Percentiles rank a stretch among this genome's conserved stretches.
Evolutionary conservation across 2,113 vertebrate genomes (phyloP).

Genomic region (Scomber colias): DNA sequence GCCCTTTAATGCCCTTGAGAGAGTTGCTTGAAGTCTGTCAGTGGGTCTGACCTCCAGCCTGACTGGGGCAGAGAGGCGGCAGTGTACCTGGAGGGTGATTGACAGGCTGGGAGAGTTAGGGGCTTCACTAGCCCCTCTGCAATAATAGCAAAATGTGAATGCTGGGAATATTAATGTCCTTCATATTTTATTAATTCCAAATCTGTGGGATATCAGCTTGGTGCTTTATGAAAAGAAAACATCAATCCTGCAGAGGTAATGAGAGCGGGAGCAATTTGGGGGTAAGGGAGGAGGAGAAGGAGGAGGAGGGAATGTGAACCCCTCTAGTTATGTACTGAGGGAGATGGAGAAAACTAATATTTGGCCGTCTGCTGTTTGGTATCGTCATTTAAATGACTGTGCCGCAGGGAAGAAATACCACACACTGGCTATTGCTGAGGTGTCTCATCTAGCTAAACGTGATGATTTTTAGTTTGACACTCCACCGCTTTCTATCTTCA

Average conservation of each 20-base stretch:
- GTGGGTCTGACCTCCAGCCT: conserved; percentile 67
- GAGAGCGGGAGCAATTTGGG: conserved; percentile 67
- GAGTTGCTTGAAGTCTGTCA: conserved; percentile 73
- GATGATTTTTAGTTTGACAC: conserved; percentile 48
- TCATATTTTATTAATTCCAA: conserved; percentile 87
- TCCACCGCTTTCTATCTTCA: conserved; percentile 22
- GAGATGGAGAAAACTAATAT: conserved; percentile 77
- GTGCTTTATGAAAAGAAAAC: conserved; percentile 82
- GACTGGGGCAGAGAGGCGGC: conserved; percentile 61
- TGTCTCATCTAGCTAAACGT: conserved; percentile 53
- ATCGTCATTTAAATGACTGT: conserved; percentile 67
- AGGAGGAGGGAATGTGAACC: conserved; percentile 48
- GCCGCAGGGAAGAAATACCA: conserved; percentile 45
- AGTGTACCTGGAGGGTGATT: conserved; percentile 69
- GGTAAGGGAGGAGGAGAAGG: conserved; percentile 27
- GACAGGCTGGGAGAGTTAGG: conserved; percentile 66
- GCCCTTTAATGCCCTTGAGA: conserved; percentile 74
- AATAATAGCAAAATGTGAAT: conserved; percentile 71
- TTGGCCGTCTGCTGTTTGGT: conserved; percentile 63
- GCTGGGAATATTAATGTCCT: conserved; percentile 82
- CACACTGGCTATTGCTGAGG: conserved; percentile 34
- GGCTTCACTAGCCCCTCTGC: conserved; percentile 57
- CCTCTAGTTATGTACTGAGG: conserved; percentile 65
- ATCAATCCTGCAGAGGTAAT: conserved; percentile 80
- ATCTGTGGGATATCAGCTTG: conserved; percentile 71